These are phyloP conservation scores for Zelostemma sp. DNA, from an alignment of 1,140 invertebrate species.

Conservation along the genomic window DNA sequence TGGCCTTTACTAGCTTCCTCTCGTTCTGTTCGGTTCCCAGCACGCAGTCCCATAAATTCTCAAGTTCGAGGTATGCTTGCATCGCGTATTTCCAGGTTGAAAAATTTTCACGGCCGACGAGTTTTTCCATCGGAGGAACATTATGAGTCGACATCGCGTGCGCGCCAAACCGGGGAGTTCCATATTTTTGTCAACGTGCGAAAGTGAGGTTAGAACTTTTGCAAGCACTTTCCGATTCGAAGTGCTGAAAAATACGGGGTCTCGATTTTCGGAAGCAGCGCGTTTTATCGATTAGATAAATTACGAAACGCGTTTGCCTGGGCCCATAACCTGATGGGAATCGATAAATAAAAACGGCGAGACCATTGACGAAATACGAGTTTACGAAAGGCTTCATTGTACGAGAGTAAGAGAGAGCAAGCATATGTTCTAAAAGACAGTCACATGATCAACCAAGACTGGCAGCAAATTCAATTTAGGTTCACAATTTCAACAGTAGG, in stretches of 20 bases:
- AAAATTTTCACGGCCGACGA: constrained; percentile 52
- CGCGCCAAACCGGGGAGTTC: background rate
- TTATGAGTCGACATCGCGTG: constrained; percentile 12
- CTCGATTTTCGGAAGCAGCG: background rate
- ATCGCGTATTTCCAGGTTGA: constrained; percentile 53
- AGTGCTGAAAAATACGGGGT: no score
- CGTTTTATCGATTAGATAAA: background rate
- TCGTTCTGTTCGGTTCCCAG: constrained; percentile 16
- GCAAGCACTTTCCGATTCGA: no score
- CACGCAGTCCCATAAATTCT: constrained; percentile 49
- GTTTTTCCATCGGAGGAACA: no score
- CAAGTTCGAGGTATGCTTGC: constrained; percentile 52
- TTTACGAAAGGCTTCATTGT: no score
- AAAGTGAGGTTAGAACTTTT: no score
- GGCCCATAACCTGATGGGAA: background rate
- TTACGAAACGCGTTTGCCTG: background rate
- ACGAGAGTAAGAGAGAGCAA: no score
- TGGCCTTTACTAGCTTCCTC: constrained; percentile 45
- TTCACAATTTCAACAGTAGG: no score
- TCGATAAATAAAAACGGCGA: background rate
- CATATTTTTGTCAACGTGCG: no score
- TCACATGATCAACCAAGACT: no score
- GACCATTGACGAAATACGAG: no score
- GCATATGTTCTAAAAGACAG: no score
- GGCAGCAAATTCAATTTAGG: no score